Conservation (phyloP, 2,888 invertebrate species). For the Clitarchus hookeri region DNA sequence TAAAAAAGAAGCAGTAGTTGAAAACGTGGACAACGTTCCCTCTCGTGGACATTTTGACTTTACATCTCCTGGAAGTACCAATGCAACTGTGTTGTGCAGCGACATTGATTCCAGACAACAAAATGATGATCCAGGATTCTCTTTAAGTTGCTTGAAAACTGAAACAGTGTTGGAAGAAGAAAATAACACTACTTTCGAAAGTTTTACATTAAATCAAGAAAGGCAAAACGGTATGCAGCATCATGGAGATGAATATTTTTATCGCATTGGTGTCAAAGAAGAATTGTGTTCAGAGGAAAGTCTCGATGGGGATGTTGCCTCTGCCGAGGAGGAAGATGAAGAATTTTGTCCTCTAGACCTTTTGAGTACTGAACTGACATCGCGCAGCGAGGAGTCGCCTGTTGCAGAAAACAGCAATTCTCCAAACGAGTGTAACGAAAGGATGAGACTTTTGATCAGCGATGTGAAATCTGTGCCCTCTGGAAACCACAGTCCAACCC, state of each 20-base stretch:
- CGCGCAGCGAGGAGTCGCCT: background rate
- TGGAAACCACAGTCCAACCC: no score
- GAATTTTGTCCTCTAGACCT: background rate
- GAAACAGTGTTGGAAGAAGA: background rate
- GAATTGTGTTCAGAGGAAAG: background rate
- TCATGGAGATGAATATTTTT: background rate
- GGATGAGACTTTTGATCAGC: no score
- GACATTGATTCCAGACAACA: background rate
- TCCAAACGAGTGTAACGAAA: background rate
- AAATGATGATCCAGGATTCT: background rate
- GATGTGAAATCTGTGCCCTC: no score
- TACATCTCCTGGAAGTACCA: background rate
- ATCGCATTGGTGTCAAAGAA: background rate
- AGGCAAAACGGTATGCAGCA: background rate
- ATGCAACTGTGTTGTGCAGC: background rate
- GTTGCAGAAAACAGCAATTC: background rate
- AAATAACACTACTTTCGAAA: background rate
- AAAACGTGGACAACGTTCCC: background rate
- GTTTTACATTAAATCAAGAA: background rate
- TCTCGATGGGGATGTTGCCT: background rate
- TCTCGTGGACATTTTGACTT: background rate
- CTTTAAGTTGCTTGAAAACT: background rate
- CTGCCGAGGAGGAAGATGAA: background rate
- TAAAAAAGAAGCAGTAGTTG: background rate
- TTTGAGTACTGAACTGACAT: background rate